phyloP scores from a whole-genome alignment of 23 tunicate species.

The Styela clava region DNA sequence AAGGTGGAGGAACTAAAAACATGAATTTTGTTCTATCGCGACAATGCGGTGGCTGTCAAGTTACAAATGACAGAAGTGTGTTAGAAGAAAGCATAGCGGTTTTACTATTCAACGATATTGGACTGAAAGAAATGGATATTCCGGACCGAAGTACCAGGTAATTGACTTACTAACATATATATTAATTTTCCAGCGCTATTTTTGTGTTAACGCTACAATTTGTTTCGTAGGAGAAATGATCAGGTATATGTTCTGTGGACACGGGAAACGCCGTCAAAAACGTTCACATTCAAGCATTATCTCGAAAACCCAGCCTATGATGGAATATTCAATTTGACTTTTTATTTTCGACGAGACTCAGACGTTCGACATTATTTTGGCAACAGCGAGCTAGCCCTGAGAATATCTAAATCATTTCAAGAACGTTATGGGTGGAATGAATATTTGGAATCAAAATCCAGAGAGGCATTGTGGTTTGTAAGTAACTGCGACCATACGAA shows the following conservation, averaged over 20 bases:
- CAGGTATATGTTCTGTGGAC: conserved; percentile 61
- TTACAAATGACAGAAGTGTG: conserved; percentile 40
- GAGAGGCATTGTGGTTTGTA: conserved; percentile 57
- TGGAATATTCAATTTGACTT: conserved; percentile 45
- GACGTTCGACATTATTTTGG: conserved; percentile 44
- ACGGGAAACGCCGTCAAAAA: conserved; percentile 55
- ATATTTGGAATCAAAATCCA: conserved; percentile 32
- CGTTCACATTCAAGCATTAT: conserved; percentile 19
- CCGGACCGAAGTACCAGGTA: conserved; percentile 56
- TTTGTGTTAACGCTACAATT: too few relatives aligned
- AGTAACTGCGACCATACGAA: conserved; percentile 60
- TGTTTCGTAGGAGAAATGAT: conserved; percentile 30
- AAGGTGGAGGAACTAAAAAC: background rate
- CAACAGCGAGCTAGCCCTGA: conserved; percentile 28
- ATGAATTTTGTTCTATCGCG: conserved; percentile 33
- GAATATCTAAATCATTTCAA: conserved; percentile 25
- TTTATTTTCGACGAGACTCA: conserved; percentile 41
- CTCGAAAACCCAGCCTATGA: conserved; percentile 42
- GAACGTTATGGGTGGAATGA: conserved; percentile 4
- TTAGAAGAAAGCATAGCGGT: conserved; percentile 47
- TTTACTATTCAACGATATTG: conserved; percentile 40
- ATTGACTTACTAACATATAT: background rate
- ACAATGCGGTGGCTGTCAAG: conserved; percentile 49
- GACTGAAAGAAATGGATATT: conserved; percentile 6
- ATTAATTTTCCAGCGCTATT: too few relatives aligned